Evolutionary conservation across 2,113 vertebrate species (phyloP).

Genomic region (Dipodomys spectabilis): DNA sequence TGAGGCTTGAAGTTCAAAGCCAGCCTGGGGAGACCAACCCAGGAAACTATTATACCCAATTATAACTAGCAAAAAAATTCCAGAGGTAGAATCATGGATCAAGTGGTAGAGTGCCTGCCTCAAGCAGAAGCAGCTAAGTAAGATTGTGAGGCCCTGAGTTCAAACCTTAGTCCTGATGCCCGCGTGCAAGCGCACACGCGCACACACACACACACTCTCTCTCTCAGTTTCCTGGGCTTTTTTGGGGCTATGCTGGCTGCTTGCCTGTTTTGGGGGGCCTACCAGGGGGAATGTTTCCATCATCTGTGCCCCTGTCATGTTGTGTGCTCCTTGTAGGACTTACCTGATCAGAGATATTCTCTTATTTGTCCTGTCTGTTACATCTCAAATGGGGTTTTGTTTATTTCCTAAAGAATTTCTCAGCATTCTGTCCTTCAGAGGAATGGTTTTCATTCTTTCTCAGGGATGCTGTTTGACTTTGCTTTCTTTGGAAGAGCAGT

Average conservation of each 20-base stretch:
- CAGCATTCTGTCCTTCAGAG: background rate
- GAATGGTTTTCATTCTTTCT: background rate
- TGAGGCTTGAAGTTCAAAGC: too few relatives aligned
- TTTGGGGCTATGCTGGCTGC: background rate
- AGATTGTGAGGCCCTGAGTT: too few relatives aligned
- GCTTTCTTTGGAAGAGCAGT: background rate
- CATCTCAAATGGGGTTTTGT: background rate
- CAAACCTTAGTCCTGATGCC: too few relatives aligned
- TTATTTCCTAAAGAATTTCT: background rate
- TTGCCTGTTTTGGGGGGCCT: background rate
- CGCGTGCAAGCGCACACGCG: too few relatives aligned
- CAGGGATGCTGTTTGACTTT: background rate
- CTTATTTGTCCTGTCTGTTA: background rate
- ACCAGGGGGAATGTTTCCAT: background rate
- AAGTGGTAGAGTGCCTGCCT: too few relatives aligned
- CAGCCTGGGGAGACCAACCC: too few relatives aligned
- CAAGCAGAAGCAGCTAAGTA: too few relatives aligned
- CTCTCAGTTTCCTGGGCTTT: background rate
- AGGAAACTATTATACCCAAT: too few relatives aligned
- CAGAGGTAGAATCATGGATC: too few relatives aligned
- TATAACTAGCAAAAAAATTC: too few relatives aligned
- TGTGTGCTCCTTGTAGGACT: background rate
- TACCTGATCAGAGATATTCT: background rate
- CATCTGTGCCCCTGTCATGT: too few relatives aligned
- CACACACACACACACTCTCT: too few relatives aligned